Base-by-base conservation (phyloP, 2,888 invertebrate species). In the Endotricha flammealis region DNA sequence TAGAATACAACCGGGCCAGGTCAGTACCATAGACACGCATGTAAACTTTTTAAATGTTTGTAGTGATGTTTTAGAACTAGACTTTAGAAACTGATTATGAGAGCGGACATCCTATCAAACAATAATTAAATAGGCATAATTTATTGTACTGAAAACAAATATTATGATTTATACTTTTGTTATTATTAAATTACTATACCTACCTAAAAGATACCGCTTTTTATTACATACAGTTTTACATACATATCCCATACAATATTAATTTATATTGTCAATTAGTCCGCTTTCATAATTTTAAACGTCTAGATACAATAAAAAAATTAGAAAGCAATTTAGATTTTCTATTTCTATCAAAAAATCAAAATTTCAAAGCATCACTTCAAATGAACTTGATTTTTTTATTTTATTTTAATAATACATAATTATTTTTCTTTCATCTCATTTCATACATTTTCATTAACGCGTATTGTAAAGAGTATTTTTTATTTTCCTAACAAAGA, bases 41-140 rank as follows among this genome's bases (percentile, higher is more conserved):
- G 41, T 14, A 17, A 27, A 11, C 28, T 27, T 29, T 42, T 46
- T 50, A 42, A 57, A 51, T 53, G 58, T 74, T 75, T 72, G 74
- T 81, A 75, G 82, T 77, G 76, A 82, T 82, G 80, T 81, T 75
- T 66, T 79, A 80, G 74, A 68, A 62, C 53, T 74, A 74, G 73
- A 64, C 53, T 59, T 53, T 69, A 67, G 64, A 57, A 32, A 36
- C 36, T 44, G 36, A 42, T 53, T 59, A 59, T 68, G 67, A 65
- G 46, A 57, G 65, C 70, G 70, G 68, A 70, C 61, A 43, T 17
- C 10, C 3, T 7, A 28, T 20, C 17, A 32, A 7, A 20, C 10
- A 10, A 25, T 9, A 25, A 25, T 9, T 10, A 10, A 25, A n/a
- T n/a, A n/a, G n/a, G n/a, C n/a, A n/a, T n/a, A n/a, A n/a, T n/a